Percentiles rank a stretch among this genome's conserved stretches.
phyloP scores from a whole-genome alignment of 2,797 vertebrate species.

The Pterois miles region DNA sequence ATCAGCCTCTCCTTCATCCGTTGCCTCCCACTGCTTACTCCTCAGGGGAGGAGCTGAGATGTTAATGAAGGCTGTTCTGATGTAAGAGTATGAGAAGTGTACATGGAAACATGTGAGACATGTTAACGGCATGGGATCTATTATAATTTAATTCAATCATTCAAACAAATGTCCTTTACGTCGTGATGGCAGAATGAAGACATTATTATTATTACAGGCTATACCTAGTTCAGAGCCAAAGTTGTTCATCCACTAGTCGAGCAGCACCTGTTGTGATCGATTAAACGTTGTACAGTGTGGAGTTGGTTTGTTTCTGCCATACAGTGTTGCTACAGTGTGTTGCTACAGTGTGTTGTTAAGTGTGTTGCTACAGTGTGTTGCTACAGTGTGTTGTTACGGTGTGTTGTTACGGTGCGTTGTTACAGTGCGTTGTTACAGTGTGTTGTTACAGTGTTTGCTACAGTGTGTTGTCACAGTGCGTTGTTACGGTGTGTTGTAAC shows the following conservation, averaged over 20 bases:
- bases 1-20: constrained; percentile 3
- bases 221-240: neutral
- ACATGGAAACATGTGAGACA: constrained; percentile 6
- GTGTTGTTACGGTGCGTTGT: too few relatives aligned
- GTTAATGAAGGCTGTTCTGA: constrained; percentile 35
- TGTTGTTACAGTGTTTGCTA: neutral
- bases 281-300: neutral
- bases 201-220: neutral
- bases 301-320: neutral
- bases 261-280: neutral
- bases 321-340: too few relatives aligned
- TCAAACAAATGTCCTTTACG: neutral
- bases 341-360: neutral
- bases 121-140: neutral
- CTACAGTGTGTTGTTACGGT: neutral
- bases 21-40: constrained; percentile 29
- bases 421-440: neutral
- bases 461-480: too few relatives aligned
- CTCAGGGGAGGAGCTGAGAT: constrained; percentile 34
- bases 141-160: neutral
- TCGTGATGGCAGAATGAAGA: neutral
- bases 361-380: neutral
- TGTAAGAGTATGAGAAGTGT: neutral
- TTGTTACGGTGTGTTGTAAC: neutral
- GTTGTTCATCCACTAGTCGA: neutral